phyloP scores from a whole-genome alignment of 2,888 invertebrate genomes.

The Cheiracanthium punctorium region DNA sequence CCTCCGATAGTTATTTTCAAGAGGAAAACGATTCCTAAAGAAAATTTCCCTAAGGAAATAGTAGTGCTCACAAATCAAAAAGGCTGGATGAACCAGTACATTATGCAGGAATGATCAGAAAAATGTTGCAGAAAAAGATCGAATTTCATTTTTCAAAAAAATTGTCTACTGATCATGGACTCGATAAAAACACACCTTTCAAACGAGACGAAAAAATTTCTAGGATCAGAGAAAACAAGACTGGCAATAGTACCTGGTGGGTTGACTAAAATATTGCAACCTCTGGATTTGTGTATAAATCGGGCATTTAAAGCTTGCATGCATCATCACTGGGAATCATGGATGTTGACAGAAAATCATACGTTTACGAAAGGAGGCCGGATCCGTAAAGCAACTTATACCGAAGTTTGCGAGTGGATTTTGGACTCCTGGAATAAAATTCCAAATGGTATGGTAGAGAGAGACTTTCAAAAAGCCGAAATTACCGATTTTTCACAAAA shows the following conservation, averaged over 20 bases:
- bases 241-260: neutral
- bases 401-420: neutral
- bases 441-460: neutral
- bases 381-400: neutral
- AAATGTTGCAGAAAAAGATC: too few species aligned
- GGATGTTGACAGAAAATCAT: too few species aligned
- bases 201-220: too few species aligned
- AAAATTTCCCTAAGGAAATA: neutral
- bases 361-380: neutral
- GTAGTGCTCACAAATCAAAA: neutral
- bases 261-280: neutral
- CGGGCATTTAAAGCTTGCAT: neutral
- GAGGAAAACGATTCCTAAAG: neutral
- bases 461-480: neutral
- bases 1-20: neutral
- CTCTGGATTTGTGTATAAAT: neutral
- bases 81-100: conserved; percentile 5
- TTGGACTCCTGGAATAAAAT: neutral
- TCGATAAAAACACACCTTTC: too few species aligned
- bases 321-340: neutral
- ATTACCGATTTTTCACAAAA: neutral
- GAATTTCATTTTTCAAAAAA: too few species aligned
- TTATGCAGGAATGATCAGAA: neutral
- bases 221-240: neutral
- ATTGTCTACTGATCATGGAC: too few species aligned